Percentiles rank a stretch among this genome's conserved stretches.
Conservation (phyloP, 92 coral and sea anemone species). For the Siderastrea radians region DNA sequence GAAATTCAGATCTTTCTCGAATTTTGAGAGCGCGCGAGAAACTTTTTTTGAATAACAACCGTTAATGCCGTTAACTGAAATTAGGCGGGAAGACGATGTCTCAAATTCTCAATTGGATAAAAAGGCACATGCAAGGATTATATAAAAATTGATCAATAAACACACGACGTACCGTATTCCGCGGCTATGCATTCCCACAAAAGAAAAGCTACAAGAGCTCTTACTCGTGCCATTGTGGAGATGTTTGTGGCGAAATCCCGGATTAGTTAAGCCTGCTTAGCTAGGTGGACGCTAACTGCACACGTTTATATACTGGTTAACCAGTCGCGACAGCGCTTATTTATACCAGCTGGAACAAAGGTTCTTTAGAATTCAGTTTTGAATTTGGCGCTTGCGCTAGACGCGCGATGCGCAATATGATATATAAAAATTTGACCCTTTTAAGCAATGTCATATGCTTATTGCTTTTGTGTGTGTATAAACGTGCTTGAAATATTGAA, state of each 20-base stretch:
- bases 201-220: neutral
- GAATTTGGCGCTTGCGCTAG: slow-evolving; percentile 25
- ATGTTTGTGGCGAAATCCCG: neutral
- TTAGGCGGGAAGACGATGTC: neutral
- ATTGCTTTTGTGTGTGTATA: too few relatives aligned
- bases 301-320: neutral
- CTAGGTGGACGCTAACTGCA: neutral
- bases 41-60: too few relatives aligned
- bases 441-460: too few relatives aligned
- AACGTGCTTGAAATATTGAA: too few relatives aligned
- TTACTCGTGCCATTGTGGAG: slow-evolving; percentile 14
- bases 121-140: neutral
- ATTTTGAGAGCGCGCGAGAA: too few relatives aligned
- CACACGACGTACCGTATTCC: slow-evolving; percentile 14
- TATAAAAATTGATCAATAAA: neutral
- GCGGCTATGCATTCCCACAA: slow-evolving; percentile 7
- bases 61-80: too few relatives aligned
- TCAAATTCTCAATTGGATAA: too few relatives aligned
- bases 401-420: neutral
- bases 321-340: neutral
- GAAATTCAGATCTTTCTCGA: too few relatives aligned
- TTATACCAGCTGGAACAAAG: slow-evolving; percentile 34
- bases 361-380: neutral
- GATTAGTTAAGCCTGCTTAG: neutral
- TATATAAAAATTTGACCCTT: neutral